phyloP scores from a whole-genome alignment of 35 echinoderm and acorn worm species.

The Lytechinus variegatus region DNA sequence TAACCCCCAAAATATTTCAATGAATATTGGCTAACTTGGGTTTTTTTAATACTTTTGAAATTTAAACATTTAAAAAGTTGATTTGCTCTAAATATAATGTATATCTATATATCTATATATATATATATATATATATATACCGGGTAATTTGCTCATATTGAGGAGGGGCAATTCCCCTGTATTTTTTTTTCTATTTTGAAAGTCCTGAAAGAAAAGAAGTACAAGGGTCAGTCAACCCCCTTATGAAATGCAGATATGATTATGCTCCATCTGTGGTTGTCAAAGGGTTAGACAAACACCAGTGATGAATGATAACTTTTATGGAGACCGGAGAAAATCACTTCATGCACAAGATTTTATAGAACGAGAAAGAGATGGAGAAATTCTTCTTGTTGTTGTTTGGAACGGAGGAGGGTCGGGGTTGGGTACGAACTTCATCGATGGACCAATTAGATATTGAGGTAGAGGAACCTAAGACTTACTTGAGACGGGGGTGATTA shows the following conservation, averaged over 20 bases:
- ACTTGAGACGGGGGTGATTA: conserved; percentile 32
- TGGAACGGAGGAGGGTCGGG: not conserved
- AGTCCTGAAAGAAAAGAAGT: not conserved
- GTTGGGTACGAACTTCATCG: not conserved
- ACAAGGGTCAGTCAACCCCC: conserved; percentile 32
- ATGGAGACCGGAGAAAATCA: not conserved
- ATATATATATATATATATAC: no score
- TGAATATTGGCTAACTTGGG: no score
- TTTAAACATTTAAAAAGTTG: no score
- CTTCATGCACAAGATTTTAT: not conserved
- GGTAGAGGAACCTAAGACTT: not conserved
- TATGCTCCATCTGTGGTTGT: conserved; percentile 38
- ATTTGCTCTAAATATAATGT: no score
- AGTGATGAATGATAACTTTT: conserved; percentile 48
- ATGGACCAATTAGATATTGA: not conserved
- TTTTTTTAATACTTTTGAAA: no score
- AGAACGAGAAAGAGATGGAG: not conserved
- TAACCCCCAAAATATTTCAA: no score
- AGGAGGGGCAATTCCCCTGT: not conserved
- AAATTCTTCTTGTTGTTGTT: not conserved
- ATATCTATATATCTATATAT: no score
- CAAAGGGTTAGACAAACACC: conserved; percentile 51
- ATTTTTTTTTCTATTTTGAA: not conserved
- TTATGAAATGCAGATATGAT: conserved; percentile 10
- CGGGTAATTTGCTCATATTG: not conserved